These are phyloP conservation scores for mouse (Mus musculus) DNA, from an alignment of 2,113 vertebrate species.

Conservation along the genomic window GRCm39 chr12:100519001-100519500, in stretches of 20 bases:
- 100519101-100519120: neutral
- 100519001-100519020: neutral
- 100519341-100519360: conserved; percentile 97
- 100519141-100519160: neutral
- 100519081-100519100: neutral
- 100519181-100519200: neutral
- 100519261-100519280: conserved; percentile 99
- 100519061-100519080: neutral
- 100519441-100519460: conserved; percentile 29
- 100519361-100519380: conserved; percentile 96
- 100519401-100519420: conserved; percentile 98
- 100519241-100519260: conserved; percentile 86
- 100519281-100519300: conserved; percentile 95
- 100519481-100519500: neutral
- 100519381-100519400: conserved; percentile 99
- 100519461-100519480: conserved; percentile 43
- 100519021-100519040: neutral
- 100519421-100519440: conserved; percentile 87
- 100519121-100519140: neutral
- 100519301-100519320: conserved; percentile 96
- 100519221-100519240: fast-evolving
- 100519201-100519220: neutral
- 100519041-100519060: neutral
- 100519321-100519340: conserved; percentile 99
- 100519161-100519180: neutral